Percentiles rank a stretch among this genome's conserved stretches.
Conservation (phyloP, 2,888 invertebrate species). For the Parnassius mnemosyne region DNA sequence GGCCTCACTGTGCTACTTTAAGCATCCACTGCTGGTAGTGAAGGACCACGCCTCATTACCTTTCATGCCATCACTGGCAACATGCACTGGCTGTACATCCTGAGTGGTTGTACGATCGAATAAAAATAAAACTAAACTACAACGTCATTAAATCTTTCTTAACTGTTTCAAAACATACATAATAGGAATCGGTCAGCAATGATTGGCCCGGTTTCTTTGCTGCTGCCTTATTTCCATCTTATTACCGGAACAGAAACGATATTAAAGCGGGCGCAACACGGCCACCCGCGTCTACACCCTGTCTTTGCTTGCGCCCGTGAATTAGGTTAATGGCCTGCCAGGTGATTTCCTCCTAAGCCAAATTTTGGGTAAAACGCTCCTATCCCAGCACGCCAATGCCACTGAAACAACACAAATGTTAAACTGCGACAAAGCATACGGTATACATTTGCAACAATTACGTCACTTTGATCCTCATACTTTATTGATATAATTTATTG, state of each 20-base stretch:
- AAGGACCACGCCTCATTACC: too few relatives aligned
- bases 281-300: slow-evolving; percentile 67
- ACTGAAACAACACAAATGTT: slow-evolving; percentile 56
- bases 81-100: too few relatives aligned
- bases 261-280: slow-evolving; percentile 69
- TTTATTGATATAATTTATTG: not conserved
- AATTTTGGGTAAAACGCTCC: slow-evolving; percentile 68
- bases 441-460: slow-evolving; percentile 21
- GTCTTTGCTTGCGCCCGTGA: slow-evolving; percentile 78
- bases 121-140: too few relatives aligned
- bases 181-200: slow-evolving; percentile 54
- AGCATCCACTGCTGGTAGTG: too few relatives aligned
- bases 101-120: too few relatives aligned
- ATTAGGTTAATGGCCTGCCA: slow-evolving; percentile 81
- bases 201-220: slow-evolving; percentile 74
- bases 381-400: slow-evolving; percentile 68
- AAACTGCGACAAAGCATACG: slow-evolving; percentile 40
- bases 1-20: too few relatives aligned
- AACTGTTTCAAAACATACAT: too few relatives aligned
- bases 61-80: too few relatives aligned
- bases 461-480: slow-evolving; percentile 2
- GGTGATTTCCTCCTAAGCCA: slow-evolving; percentile 78
- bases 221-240: slow-evolving; percentile 78
- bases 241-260: slow-evolving; percentile 75
- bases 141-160: too few relatives aligned